A percentile compares a stretch with the other conserved stretches of the same genome.
phyloP scores from a whole-genome alignment of 1,140 invertebrate genomes.

The Diprion similis region DNA sequence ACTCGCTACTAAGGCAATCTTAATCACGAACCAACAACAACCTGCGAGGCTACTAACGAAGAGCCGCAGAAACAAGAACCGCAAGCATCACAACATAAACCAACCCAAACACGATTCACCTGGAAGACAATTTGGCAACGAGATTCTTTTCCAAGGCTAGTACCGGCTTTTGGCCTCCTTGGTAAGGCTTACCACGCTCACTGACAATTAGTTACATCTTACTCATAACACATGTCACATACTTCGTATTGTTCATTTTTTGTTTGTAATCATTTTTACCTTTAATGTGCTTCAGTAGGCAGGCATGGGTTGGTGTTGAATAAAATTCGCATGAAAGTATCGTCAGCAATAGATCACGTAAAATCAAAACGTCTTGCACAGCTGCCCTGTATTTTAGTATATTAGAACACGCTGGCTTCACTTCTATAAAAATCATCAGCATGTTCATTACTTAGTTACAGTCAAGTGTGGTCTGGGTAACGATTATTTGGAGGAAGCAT shows the following conservation, averaged over 20 bases:
- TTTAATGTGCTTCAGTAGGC: neutral
- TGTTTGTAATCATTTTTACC: neutral
- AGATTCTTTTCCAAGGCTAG: constrained; percentile 47
- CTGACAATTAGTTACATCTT: neutral
- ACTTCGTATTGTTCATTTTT: neutral
- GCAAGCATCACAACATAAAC: constrained; percentile 42
- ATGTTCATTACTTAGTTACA: too few relatives aligned
- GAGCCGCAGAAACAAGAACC: constrained; percentile 37
- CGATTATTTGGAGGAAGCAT: too few relatives aligned
- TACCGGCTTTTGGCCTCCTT: constrained; percentile 51
- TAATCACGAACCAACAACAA: constrained; percentile 38
- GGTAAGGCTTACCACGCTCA: constrained; percentile 45
- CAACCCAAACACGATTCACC: constrained; percentile 49
- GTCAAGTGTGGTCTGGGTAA: too few relatives aligned
- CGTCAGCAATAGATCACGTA: too few relatives aligned
- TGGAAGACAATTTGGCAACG: constrained; percentile 52
- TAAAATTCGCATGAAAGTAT: too few relatives aligned
- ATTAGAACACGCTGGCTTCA: too few relatives aligned
- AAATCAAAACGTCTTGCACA: too few relatives aligned
- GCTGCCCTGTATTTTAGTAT: too few relatives aligned
- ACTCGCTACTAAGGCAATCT: constrained; percentile 46
- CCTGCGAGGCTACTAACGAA: constrained; percentile 28
- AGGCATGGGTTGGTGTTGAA: neutral
- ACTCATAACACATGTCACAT: neutral
- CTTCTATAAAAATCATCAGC: too few relatives aligned